These are phyloP conservation scores for Hyaena hyaena DNA, from an alignment of 2,113 vertebrate species.

Conservation along the genomic window DNA sequence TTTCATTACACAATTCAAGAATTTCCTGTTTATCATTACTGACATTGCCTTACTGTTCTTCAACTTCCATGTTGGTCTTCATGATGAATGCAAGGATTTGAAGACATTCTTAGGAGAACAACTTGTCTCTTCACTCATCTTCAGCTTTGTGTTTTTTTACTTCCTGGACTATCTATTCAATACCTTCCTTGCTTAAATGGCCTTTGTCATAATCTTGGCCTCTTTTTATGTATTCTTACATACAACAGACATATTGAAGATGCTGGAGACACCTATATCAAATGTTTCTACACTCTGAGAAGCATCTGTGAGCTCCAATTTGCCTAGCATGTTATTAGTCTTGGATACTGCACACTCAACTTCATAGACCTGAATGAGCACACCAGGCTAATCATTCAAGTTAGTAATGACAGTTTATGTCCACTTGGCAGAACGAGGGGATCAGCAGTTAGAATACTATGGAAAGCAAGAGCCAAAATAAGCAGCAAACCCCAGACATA, in stretches of 20 bases:
- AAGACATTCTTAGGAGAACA: slow-evolving; percentile 85
- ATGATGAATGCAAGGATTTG: slow-evolving; percentile 88
- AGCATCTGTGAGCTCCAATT: slow-evolving; percentile 56
- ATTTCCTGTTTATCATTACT: slow-evolving; percentile 77
- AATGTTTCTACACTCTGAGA: neutral
- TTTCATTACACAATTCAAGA: slow-evolving; percentile 86
- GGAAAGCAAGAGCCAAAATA: slow-evolving; percentile 79
- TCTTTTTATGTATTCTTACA: slow-evolving; percentile 51
- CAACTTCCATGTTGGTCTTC: slow-evolving; percentile 89
- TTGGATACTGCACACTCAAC: slow-evolving; percentile 50
- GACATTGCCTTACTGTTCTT: slow-evolving; percentile 89
- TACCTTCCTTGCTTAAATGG: slow-evolving; percentile 89
- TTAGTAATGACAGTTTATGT: slow-evolving; percentile 86
- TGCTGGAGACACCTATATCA: slow-evolving; percentile 3
- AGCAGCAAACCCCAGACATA: slow-evolving; percentile 87
- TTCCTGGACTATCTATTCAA: slow-evolving; percentile 88
- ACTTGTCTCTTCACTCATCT: slow-evolving; percentile 88
- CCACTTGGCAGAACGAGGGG: slow-evolving; percentile 83
- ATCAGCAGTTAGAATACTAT: neutral
- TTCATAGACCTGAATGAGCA: slow-evolving; percentile 80
- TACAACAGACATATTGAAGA: slow-evolving; percentile 6
- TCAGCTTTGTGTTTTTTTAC: slow-evolving; percentile 88
- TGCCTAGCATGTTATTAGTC: slow-evolving; percentile 41
- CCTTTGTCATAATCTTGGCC: slow-evolving; percentile 88
- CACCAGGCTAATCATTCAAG: slow-evolving; percentile 86